These are phyloP conservation scores for Cheirogaleus medius DNA, from an alignment of 2,113 vertebrate species.

Conservation along the genomic window DNA sequence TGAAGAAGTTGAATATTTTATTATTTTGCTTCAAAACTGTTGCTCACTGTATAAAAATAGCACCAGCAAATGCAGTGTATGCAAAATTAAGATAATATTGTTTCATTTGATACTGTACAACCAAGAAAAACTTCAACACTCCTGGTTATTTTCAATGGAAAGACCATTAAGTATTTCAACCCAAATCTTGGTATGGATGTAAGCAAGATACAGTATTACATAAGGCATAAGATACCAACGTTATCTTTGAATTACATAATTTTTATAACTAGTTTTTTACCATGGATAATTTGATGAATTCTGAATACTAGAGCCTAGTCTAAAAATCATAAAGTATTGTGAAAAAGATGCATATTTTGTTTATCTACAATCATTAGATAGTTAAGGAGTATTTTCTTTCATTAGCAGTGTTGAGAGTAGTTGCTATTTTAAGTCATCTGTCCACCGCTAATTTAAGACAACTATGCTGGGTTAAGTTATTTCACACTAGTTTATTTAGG, in stretches of 20 bases:
- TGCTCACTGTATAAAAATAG: conserved; percentile 64
- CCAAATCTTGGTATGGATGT: background rate
- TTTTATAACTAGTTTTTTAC: conserved; percentile 57
- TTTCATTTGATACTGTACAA: too few species aligned
- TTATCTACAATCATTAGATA: conserved; percentile 41
- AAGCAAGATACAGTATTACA: conserved; percentile 30
- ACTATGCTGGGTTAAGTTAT: too few species aligned
- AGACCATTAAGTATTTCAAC: background rate
- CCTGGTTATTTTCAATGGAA: conserved; percentile 5
- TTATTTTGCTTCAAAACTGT: conserved; percentile 43
- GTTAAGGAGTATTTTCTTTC: conserved; percentile 26
- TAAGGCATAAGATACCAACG: conserved; percentile 31
- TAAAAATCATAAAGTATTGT: background rate
- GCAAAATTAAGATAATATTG: conserved; percentile 12
- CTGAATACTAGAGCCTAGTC: conserved; percentile 1
- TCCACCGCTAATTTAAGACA: too few species aligned
- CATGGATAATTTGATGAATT: background rate
- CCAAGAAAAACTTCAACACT: background rate
- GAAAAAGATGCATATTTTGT: conserved; percentile 12
- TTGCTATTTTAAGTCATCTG: too few species aligned
- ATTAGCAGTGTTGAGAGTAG: too few species aligned
- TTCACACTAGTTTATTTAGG: too few species aligned
- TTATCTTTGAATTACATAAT: conserved; percentile 32
- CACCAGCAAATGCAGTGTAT: conserved; percentile 32
- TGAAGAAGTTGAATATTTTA: conserved; percentile 65